A percentile compares a stretch with the other conserved stretches of the same genome.
Evolutionary conservation across 2,888 invertebrate species (phyloP).

Genomic region (Lasius fuliginosus): DNA sequence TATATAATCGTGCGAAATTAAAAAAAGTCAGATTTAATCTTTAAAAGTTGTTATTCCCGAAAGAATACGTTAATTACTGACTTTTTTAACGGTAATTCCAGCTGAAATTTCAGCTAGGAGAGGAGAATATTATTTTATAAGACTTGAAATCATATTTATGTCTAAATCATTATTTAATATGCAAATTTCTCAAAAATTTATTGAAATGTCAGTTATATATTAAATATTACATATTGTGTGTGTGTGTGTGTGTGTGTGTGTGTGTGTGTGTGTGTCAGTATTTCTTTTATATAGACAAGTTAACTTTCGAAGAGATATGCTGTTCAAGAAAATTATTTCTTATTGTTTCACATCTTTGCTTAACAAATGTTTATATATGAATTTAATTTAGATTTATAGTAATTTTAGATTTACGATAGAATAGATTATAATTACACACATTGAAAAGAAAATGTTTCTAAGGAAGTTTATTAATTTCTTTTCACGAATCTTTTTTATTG

Average conservation of each 20-base stretch:
- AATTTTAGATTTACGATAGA: background rate
- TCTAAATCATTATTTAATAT: background rate
- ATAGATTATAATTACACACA: background rate
- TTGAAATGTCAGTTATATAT: background rate
- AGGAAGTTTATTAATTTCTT: background rate
- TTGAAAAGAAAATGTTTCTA: background rate
- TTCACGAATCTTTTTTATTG: background rate
- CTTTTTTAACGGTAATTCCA: background rate
- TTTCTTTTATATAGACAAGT: background rate
- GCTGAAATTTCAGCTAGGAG: background rate
- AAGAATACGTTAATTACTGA: background rate
- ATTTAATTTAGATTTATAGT: background rate
- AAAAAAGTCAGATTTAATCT: background rate
- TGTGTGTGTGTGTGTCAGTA: no score
- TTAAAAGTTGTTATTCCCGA: background rate
- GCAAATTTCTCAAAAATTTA: background rate
- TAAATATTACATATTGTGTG: no score
- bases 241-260: no score
- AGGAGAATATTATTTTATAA: background rate
- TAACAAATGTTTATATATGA: background rate
- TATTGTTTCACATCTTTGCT: background rate
- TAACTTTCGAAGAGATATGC: no score
- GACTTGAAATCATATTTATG: background rate
- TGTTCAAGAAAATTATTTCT: no score
- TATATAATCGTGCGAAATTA: background rate